Base-by-base conservation (phyloP, 2,113 vertebrate species). In the Rallus limicola region DNA sequence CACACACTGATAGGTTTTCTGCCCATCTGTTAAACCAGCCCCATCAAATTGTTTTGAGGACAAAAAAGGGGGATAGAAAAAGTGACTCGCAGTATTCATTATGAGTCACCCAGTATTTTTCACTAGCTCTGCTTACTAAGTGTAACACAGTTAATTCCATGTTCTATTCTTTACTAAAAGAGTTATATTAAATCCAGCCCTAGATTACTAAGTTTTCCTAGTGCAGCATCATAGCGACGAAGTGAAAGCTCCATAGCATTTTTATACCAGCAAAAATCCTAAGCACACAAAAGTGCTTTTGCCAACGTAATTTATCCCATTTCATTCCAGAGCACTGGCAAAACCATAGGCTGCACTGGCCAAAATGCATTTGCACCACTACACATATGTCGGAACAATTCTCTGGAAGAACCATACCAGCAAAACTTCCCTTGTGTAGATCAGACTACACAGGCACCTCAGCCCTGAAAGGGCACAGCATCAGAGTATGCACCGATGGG, bases 1-100 rank as follows among this genome's bases (percentile, higher is more conserved):
- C 82, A 94, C 69, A 84, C 48, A 64, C 69, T 87, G 89, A 89
- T 92, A 95, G 84, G 84, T 95, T 96, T 92, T 96, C 67, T 96
- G 87, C 81, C 95, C 96, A 96, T 97, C 94, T 96, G 96, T 95
- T 96, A 96, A 91, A 88, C 59, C 93, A 97, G 90, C 28, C 50
- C 70, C 40, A 93, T 80, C 84, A 91, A 96, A 95, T 77, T 90
- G 90, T 94, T 96, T 62, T 88, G 84, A 96, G 91, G 95, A 94
- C 82, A 82, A 80, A 96, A 93, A 93, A 91, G 50, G 59, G 63
- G 70, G 40, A 59, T 42, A 95, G 55, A 84, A 88, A 62, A 80
- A 92, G 74, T 44, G 48, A 68, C 26, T 92, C 67, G 65, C 44
- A 77, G 59, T 50, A 88, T 89, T 95, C 84, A 46, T 58, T 69